Evolutionary conservation across 2,113 vertebrate species (phyloP), one percentile per base, ranked within the genome.

Genomic region (Peromyscus polionotus): DNA sequence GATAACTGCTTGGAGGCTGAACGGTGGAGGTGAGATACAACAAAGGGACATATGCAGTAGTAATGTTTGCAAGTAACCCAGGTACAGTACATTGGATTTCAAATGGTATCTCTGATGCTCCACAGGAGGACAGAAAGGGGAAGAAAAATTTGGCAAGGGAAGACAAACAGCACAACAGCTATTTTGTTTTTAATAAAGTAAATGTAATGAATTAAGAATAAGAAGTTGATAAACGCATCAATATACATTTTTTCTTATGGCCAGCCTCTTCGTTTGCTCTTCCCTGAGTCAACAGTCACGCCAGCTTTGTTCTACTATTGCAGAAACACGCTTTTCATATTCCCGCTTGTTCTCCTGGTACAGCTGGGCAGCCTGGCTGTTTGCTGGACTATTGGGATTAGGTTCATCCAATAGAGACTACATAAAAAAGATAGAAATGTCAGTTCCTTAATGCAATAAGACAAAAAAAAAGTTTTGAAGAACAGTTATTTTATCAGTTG

Each of bases 271-370:
- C 99, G 98, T 99, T 98, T 98, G 97, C 98, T 98, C 98, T 93
- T 98, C 97, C 98, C 96, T 87, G 99, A 99, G 99, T 99, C 99
- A 99, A 99, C 99, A 99, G 98, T 99, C 99, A 97, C 99, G 99
- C 99, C 99, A 99, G 98, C 99, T 99, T 99, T 99, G 99, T 99
- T 99, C 99, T 98, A 99, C 99, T 98, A 99, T 99, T 98, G 99
- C 99, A 98, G 99, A 99, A 97, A 99, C 99, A 95, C 99, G 99
- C 98, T 99, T 99, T 98, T 99, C 99, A 75, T 99, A 99, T 98
- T 99, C 99, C 97, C 99, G 99, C 98, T 99, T 99, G 98, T 99
- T 99, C 99, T 99, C 99, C 98, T 99, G 99, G 99, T 99, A 99
- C 98, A 99, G 99, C 98, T 99, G 99, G 86, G 99, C 99, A 95